Base-by-base conservation (phyloP, 2,888 invertebrate genomes). In the Schrankia costaestrigalis region DNA sequence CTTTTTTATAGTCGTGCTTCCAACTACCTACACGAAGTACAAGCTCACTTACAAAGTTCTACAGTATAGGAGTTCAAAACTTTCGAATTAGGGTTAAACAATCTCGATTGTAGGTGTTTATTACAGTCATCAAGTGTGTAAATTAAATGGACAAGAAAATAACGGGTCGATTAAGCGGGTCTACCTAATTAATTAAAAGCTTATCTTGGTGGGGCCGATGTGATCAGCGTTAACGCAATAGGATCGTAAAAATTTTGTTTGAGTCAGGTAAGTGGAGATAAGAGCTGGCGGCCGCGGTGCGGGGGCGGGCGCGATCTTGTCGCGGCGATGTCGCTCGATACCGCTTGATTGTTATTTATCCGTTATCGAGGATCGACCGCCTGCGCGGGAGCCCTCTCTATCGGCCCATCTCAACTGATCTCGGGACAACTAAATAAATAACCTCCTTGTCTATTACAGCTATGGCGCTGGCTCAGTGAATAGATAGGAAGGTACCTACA, bases 311-410 rank as follows among this genome's bases (percentile, higher is more conserved):
- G 46, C 63, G 54, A 38, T 52, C 39, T 45, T 52, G 62, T 59
- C 46, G 61, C 48, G 37, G 65, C 63, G 74, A 72, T 77, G 74
- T 73, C 71, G 69, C 59, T 55, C 71, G 74, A 75, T 75, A 76
- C 63, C 64, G 60, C 63, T 51, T 71, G 79, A 78, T 79, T 75
- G 74, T 77, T 79, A 78, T 79, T 78, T 78, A 78, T 73, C 63
- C 63, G 68, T 68, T 76, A 78, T 78, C 76, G 64, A 43, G 47
- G 54, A 74, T 76, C 73, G 67, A 41, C 57, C 69, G 70, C 67
- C 70, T 62, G 67, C 71, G 66, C 71, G 59, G 66, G 60, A 72
- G 69, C 62, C 56, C 50, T 48, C 49, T 42, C 35, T 68, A 74
- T 71, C 73, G 53, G 58, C 41, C 47, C 45, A n/a, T n/a, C n/a